Base-by-base conservation (phyloP, 2,888 invertebrate genomes). In the Trissonchulus sp. region DNA sequence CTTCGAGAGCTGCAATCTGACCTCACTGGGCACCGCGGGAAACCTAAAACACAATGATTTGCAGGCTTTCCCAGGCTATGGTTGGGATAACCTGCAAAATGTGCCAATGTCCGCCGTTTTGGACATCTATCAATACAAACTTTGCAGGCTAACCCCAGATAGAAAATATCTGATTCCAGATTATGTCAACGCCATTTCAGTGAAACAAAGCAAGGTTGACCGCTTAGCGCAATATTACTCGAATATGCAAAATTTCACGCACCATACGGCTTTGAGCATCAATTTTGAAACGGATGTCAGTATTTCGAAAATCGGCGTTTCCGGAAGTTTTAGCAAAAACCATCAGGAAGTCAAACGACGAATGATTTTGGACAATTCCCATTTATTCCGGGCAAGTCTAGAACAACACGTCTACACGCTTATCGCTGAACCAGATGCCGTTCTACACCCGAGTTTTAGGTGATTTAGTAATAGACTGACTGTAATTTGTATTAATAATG, bases 1-100 rank as follows among this genome's bases (percentile, higher is more conserved):
- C n/a, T n/a, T n/a, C n/a, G n/a, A n/a, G n/a, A n/a, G n/a, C n/a
- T n/a, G n/a, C n/a, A n/a, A n/a, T n/a, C n/a, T n/a, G n/a, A n/a
- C n/a, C n/a, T n/a, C n/a, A n/a, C n/a, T n/a, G n/a, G n/a, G n/a
- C n/a, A n/a, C n/a, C n/a, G n/a, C n/a, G n/a, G n/a, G n/a, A n/a
- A n/a, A n/a, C n/a, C n/a, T n/a, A n/a, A n/a, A n/a, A n/a, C n/a
- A n/a, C n/a, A n/a, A n/a, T n/a, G n/a, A n/a, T n/a, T n/a, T n/a
- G n/a, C n/a, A n/a, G n/a, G n/a, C n/a, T n/a, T n/a, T n/a, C n/a
- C n/a, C n/a, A n/a, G n/a, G n/a, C n/a, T n/a, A n/a, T n/a, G 71
- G 71, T 3, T 71, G 71, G 71, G 71, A 71, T n/a, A 71, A 71
- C 35, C n/a, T 71, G 8, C 31, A 34, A 15, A 71, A 71, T 35